Conservation (phyloP, 2,797 vertebrate species). For the Petrocephalus sullivani region DNA sequence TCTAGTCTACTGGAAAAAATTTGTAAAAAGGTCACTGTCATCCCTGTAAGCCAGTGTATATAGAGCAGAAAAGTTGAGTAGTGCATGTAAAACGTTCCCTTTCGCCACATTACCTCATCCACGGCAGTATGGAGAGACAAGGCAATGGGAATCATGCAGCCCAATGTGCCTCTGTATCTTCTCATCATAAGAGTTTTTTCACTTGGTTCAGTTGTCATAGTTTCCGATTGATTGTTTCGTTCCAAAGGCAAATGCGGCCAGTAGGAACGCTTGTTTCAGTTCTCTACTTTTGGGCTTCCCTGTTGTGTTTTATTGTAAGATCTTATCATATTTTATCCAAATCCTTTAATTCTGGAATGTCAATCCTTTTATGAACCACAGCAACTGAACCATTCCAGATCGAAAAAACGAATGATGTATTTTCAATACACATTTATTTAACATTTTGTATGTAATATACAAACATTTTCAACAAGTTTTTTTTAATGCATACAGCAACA, state of each 20-base stretch:
- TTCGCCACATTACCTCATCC: background rate
- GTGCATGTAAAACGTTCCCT: background rate
- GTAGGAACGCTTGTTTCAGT: conserved; percentile 62
- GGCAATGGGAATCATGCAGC: background rate
- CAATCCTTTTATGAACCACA: conserved; percentile 57
- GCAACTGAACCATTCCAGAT: conserved; percentile 78
- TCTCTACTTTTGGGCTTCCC: conserved; percentile 76
- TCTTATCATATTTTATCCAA: conserved; percentile 44
- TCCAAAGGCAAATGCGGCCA: conserved; percentile 17
- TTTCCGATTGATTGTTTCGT: conserved; percentile 50
- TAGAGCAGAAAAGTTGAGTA: background rate
- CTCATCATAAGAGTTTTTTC: conserved; percentile 65
- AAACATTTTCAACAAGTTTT: conserved; percentile 50
- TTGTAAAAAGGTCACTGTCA: background rate
- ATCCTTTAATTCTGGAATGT: conserved; percentile 48
- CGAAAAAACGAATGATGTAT: conserved; percentile 71
- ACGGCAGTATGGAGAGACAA: background rate
- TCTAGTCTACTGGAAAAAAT: background rate
- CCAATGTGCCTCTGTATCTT: background rate
- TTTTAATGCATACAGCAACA: conserved; percentile 53
- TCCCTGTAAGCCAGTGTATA: background rate
- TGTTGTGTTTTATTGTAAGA: conserved; percentile 60
- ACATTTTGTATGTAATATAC: conserved; percentile 41
- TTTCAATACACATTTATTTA: conserved; percentile 61
- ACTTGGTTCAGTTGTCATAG: conserved; percentile 82